Evolutionary conservation across 2,888 invertebrate species (phyloP).

Genomic region (Heliconius erato): DNA sequence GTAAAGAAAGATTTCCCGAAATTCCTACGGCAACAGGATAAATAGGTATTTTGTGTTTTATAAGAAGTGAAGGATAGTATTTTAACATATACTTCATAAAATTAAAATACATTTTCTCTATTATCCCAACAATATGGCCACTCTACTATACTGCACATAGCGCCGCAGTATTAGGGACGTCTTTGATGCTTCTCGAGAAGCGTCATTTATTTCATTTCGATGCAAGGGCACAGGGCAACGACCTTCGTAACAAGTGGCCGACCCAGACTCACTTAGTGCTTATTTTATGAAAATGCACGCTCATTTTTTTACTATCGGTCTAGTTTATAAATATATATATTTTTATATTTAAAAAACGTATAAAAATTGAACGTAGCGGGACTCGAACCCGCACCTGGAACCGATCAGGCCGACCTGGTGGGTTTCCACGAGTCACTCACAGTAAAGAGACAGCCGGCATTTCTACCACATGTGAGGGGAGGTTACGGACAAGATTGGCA

Average conservation of each 20-base stretch:
- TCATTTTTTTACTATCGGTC: not conserved
- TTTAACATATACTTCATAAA: too few relatives aligned
- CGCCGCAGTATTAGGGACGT: conserved; percentile 59
- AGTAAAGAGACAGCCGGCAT: too few relatives aligned
- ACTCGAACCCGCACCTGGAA: too few relatives aligned
- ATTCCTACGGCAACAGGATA: not conserved
- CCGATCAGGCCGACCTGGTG: too few relatives aligned
- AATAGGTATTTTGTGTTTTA: not conserved
- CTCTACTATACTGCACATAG: conserved; percentile 47
- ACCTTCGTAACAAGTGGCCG: conserved; percentile 57
- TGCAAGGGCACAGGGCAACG: conserved; percentile 63
- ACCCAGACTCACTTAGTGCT: conserved; percentile 35
- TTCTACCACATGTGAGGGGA: too few relatives aligned
- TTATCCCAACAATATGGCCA: conserved; percentile 19
- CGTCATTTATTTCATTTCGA: conserved; percentile 62
- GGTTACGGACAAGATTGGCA: too few relatives aligned
- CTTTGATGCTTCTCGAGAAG: conserved; percentile 62
- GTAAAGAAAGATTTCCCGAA: not conserved
- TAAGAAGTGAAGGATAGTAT: not conserved
- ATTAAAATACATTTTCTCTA: not conserved
- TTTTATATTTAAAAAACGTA: too few relatives aligned
- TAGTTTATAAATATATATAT: not conserved
- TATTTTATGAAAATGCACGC: not conserved
- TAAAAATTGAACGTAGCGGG: too few relatives aligned
- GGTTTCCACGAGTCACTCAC: too few relatives aligned